Conservation (phyloP, 2,888 invertebrate genomes). For the Aproaerema taeniolella region DNA sequence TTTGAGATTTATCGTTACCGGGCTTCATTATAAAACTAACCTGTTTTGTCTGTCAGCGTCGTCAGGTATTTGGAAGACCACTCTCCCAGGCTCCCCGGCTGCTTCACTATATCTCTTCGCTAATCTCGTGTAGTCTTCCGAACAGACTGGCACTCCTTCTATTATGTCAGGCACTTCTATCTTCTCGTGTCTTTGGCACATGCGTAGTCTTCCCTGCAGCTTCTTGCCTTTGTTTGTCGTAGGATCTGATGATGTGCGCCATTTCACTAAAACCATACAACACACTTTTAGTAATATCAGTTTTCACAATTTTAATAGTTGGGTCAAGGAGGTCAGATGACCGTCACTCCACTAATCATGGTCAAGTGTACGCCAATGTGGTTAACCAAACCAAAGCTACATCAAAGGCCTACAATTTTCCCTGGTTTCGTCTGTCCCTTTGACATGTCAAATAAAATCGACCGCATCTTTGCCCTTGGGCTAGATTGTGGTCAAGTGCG, state of each 20-base stretch:
- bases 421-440: too few species aligned
- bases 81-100: slow-evolving; percentile 38
- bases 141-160: slow-evolving; percentile 70
- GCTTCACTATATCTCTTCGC: slow-evolving; percentile 40
- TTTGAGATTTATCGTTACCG: too few species aligned
- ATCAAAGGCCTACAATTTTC: too few species aligned
- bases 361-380: too few species aligned
- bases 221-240: slow-evolving; percentile 54
- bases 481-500: too few species aligned
- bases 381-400: too few species aligned
- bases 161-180: slow-evolving; percentile 72
- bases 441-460: too few species aligned
- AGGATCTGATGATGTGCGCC: slow-evolving; percentile 58
- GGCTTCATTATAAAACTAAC: too few species aligned
- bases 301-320: neutral
- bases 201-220: slow-evolving; percentile 51
- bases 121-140: slow-evolving; percentile 48
- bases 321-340: too few species aligned
- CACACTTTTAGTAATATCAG: neutral
- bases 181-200: slow-evolving; percentile 66
- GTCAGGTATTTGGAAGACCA: slow-evolving; percentile 56
- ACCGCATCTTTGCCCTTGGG: too few species aligned
- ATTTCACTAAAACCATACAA: slow-evolving; percentile 44
- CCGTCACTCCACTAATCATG: too few species aligned
- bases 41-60: slow-evolving; percentile 47